Base-by-base conservation (phyloP, 2,797 vertebrate species). In the Peromyscus eremicus region DNA sequence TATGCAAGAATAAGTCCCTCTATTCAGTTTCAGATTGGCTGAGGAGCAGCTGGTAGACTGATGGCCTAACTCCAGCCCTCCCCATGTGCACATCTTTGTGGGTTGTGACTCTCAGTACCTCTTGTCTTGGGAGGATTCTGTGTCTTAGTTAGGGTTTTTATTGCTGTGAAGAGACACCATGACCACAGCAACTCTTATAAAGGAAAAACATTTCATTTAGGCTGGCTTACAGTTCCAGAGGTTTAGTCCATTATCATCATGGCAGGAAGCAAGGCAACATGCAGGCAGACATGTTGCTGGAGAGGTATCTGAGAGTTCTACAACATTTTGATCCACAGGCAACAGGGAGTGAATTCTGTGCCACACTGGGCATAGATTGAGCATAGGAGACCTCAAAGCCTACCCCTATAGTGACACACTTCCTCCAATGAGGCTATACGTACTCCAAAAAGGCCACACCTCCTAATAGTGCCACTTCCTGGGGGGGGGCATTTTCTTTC, bases 41-140 rank as follows among this genome's bases (percentile, higher is more conserved):
- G 9, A 62, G 2, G 46, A 37, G 37, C 46, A 25, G 46, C 32
- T 2, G 0, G 14, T 13, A 46, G 71, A 40, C 0, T 4, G 5
- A 37, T 2, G 60, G 6, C 21, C n/a, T 10, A 37, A 68, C 66
- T 82, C 55, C 64, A n/a, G 77, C 37, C 71, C 27, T 40, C 21
- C 25, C 23, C 12, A 8, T 7, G n/a, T 5, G 1, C 40, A 19
- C 0, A 29, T 6, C 29, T 73, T 68, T 92, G 21, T 73, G 37
- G 11, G 8, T 6, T 19, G 29, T 81, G 43, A 76, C 43, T 34
- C 34, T 43, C 6, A 46, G 21, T 25, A 12, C 9, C 92, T 71
- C 66, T 37, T 12, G 19, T 23, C 11, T 76, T 49, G 49, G 27
- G 2, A 1, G 40, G 49, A 49, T 8, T n/a, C 11, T 32, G 10